phyloP scores from a whole-genome alignment of 1,140 invertebrate species.

The Megalonaias nervosa region DNA sequence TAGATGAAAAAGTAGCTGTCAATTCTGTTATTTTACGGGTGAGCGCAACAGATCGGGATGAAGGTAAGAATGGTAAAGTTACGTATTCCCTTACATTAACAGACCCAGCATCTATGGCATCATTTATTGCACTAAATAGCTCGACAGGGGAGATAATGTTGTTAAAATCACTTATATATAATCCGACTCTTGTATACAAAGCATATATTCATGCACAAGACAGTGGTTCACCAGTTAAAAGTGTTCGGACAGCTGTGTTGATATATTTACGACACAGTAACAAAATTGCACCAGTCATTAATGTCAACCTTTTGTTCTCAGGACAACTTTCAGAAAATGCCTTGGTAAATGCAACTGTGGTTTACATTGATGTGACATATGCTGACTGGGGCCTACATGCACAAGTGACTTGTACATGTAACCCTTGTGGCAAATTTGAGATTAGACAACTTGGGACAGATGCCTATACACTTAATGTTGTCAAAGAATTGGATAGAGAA shows the following conservation, averaged over 20 bases:
- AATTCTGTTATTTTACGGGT: slow-evolving; percentile 46
- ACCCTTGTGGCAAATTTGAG: slow-evolving; percentile 13
- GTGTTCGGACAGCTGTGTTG: slow-evolving; percentile 42
- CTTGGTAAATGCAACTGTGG: slow-evolving; percentile 52
- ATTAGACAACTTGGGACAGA: slow-evolving; percentile 4
- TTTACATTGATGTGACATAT: slow-evolving; percentile 60
- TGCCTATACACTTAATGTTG: slow-evolving; percentile 8
- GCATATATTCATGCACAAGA: slow-evolving; percentile 56
- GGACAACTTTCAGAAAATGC: slow-evolving; percentile 51
- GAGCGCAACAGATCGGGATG: slow-evolving; percentile 56
- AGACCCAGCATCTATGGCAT: neutral
- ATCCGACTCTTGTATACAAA: slow-evolving; percentile 72
- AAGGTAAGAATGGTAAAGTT: slow-evolving; percentile 56
- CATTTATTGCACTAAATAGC: slow-evolving; percentile 13
- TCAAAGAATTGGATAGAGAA: slow-evolving; percentile 42
- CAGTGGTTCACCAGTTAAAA: slow-evolving; percentile 41
- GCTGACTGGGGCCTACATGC: slow-evolving; percentile 59
- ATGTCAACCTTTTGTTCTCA: slow-evolving; percentile 45
- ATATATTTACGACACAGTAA: slow-evolving; percentile 59
- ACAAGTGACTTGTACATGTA: slow-evolving; percentile 49
- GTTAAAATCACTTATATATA: slow-evolving; percentile 81
- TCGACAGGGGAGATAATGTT: slow-evolving; percentile 55
- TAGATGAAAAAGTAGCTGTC: slow-evolving; percentile 77
- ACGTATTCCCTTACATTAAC: slow-evolving; percentile 14
- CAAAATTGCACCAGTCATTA: slow-evolving; percentile 59